Base-by-base conservation (phyloP, 2,797 vertebrate species). In the Danionella dracula region DNA sequence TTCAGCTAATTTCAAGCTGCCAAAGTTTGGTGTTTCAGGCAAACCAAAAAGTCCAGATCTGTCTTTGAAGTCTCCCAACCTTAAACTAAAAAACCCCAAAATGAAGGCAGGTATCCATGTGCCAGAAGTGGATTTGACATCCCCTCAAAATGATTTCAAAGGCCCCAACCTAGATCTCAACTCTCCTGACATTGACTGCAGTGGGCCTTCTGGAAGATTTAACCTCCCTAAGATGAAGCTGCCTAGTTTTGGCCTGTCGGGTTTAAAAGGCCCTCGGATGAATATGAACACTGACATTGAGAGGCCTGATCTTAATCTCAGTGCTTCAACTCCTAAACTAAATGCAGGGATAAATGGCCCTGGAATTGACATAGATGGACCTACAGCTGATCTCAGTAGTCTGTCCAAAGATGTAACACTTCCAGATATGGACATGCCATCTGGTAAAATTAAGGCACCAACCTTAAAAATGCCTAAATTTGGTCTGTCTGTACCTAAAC, bases 181-280 rank as follows among this genome's bases (percentile, higher is more conserved):
- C 9, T 35, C 71, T 48, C 77, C 83, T 48, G 67, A 84, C 71
- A 0, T 77, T 6, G 70, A 75, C 27, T 40, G 74, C 37, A 70
- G 48, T 53, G 70, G 66, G 0, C 72, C 80, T 2, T 68, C 83
- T 23, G 60, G 58, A 4, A 72, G 62, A 42, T 7, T 72, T 0
- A 57, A 40, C 11, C 49, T 34, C 34, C 54, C 65, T 38, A 80
- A 76, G 23, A 21, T 83, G 1, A 84, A 77, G 4, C 63, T 67
- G 49, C 80, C 84, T 0, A 67, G 72, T 73, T 12, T 81, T 32
- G 41, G 6, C 1, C 0, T 71, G 0, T 54, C 81, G 13, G 51
- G 27, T 17, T 3, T 81, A 3, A 82, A 82, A 67, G 71, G 66
- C 2, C 80, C 75, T 12, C 65, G 58, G 40, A 10, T 80, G 37